Conservation (phyloP, 2,888 invertebrate species). For the Steinernema carpocapsae region DNA sequence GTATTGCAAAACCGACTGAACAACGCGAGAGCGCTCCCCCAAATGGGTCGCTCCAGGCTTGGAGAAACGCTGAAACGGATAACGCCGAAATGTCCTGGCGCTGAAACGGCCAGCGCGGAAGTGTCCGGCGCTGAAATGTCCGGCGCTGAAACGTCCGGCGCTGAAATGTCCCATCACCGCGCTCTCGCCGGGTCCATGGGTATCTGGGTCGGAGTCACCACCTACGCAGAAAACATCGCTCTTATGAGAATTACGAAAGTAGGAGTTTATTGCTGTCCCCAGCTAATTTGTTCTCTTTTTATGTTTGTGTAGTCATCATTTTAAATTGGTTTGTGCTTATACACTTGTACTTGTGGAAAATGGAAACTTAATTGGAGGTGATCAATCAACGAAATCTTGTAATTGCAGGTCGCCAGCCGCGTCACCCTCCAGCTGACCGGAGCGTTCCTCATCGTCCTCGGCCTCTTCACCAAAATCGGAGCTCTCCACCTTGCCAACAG, state of each 20-base stretch:
- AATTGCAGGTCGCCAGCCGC: constrained; percentile 56
- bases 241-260: constrained; percentile 84
- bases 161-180: constrained; percentile 53
- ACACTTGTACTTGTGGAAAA: too few relatives aligned
- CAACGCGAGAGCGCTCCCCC: too few relatives aligned
- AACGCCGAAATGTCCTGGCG: too few relatives aligned
- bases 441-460: constrained; percentile 52
- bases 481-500: constrained; percentile 65
- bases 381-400: too few relatives aligned
- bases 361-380: too few relatives aligned
- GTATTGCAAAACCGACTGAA: too few relatives aligned
- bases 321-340: too few relatives aligned
- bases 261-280: constrained; percentile 19
- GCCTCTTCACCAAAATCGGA: constrained; percentile 58
- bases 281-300: too few relatives aligned
- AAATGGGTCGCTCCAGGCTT: too few relatives aligned
- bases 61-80: too few relatives aligned
- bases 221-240: constrained; percentile 79
- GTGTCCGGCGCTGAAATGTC: constrained; percentile 52
- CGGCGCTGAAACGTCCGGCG: constrained; percentile 54
- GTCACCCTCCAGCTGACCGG: constrained; percentile 63
- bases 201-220: constrained; percentile 60
- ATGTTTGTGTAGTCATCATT: too few relatives aligned
- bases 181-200: constrained; percentile 56
- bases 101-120: too few relatives aligned